Base-by-base conservation (phyloP, 1,140 invertebrate genomes). In the Polypedilum pembai region DNA sequence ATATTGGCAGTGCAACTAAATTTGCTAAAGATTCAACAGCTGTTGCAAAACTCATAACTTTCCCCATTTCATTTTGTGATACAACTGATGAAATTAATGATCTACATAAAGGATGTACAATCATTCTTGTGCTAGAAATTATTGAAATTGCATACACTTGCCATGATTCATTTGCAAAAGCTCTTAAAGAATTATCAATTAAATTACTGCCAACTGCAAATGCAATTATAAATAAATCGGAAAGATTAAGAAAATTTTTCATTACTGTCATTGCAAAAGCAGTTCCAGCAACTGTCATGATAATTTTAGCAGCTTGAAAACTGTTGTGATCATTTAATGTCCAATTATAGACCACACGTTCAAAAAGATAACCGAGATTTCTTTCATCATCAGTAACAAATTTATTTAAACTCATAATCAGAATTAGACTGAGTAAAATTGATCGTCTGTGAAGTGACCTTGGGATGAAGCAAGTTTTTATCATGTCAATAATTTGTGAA, bases 31-130 rank as follows among this genome's bases (percentile, higher is more conserved):
- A 86, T 79, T 91, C 89, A 41, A 88, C 78, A 10, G 85, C 85
- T 56, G 86, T 85, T 80, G 86, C 86, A 21, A 90, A 80, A 0
- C 88, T 87, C 76, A 89, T 89, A 40, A 88, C 84, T 17, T 15
- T 56, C 2, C 45, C n/a, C 75, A 88, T 83, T 79, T 91, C 90
- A 33, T 87, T 84, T 7, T 82, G 63, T 3, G 87, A 85, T 18
- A 90, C 84, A 40, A 87, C 85, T 79, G 91, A 90, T 1, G 90
- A 88, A 15, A 91, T 79, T 69, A 88, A 82, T 1, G 89, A 85
- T 74, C 90, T 83, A 66, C 88, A 85, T 77, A 89, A 83, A 24
- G 90, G 88, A 7, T 84, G 83, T n/a, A 85, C 83, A 33, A 88
- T 80, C 1, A 84, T 85, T 75, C 83, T 81, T 73, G 90, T 85